phyloP scores from a whole-genome alignment of 2,797 vertebrate species.

The Ispidina lecontei region DNA sequence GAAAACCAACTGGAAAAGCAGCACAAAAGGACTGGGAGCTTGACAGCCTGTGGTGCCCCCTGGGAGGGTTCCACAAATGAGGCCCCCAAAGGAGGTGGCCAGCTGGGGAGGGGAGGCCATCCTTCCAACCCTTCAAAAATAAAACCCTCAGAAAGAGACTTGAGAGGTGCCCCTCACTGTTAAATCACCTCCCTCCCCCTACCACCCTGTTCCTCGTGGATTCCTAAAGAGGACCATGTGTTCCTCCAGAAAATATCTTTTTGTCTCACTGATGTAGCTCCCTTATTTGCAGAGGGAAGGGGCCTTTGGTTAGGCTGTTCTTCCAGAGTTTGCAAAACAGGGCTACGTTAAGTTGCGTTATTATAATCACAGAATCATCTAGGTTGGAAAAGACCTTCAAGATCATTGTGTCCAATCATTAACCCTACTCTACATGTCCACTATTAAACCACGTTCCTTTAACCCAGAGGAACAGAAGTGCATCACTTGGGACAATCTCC shows the following conservation, averaged over 20 bases:
- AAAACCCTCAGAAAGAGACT: neutral
- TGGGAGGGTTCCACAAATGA: neutral
- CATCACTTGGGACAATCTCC: neutral
- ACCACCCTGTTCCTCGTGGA: neutral
- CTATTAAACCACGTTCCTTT: neutral
- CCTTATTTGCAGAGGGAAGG: neutral
- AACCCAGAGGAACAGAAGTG: neutral
- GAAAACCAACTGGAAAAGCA: slow-evolving; percentile 85
- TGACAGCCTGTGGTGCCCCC: slow-evolving; percentile 53
- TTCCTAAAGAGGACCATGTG: neutral
- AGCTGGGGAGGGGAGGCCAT: neutral
- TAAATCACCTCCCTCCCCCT: neutral
- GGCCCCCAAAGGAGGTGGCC: neutral
- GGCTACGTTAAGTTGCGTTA: neutral
- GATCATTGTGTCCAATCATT: neutral
- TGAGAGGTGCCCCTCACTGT: neutral
- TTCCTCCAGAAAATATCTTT: neutral
- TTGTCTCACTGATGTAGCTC: neutral
- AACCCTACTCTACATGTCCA: neutral
- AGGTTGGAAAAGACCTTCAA: neutral
- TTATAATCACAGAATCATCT: neutral
- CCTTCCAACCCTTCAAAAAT: neutral
- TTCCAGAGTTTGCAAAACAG: neutral
- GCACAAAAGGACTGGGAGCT: slow-evolving; percentile 74
- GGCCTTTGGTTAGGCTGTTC: neutral